Evolutionary conservation across 2,113 vertebrate genomes (phyloP), one percentile per base, ranked within the genome.

Genomic region (Ancistrus triradiatus): DNA sequence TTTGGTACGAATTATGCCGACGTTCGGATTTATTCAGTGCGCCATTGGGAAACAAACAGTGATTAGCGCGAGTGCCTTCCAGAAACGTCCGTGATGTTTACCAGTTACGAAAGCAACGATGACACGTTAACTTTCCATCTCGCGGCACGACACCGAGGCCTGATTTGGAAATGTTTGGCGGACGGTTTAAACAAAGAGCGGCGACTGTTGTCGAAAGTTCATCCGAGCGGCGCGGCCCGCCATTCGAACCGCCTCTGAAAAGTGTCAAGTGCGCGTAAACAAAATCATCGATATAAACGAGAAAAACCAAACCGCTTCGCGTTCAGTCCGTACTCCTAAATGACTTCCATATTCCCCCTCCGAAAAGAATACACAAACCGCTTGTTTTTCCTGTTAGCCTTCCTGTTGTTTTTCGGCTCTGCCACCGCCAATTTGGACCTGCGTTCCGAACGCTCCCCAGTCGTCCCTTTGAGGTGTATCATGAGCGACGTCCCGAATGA

Each of bases 381-480:
- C 27, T 33, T 24, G 27, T 55, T 15, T 24, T 43, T 19, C 8
- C 17, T 8, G 19, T 24, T 40, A n/a, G 35, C 33, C 50, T 6
- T 62, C 19, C 18, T 28, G 22, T 42, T 15, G 15, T 58, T 78
- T 69, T 50, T 35, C 33, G 33, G 58, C 63, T 75, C 73, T 79
- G 84, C 83, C 83, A 80, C 48, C 27, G 58, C 63, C 59, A 77
- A 84, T 86, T 74, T 81, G 22, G 4, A 14, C 27, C 27, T 31
- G 38, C 11, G 3, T 33, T 57, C 31, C 33, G 79, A 70, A 81
- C 69, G 60, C 61, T 62, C 63, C 48, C 19, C 15, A 4, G 35
- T 62, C 38, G 24, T 22, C 65, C 3, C 27, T 62, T 67, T 76
- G 76, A 83, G 31, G 35, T 18, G 72, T 77, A 85, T 85, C 80